A percentile compares a stretch with the other conserved stretches of the same genome.
These are phyloP conservation scores for Furcifer pardalis DNA, from an alignment of 2,797 vertebrate genomes.

Conservation along the genomic window DNA sequence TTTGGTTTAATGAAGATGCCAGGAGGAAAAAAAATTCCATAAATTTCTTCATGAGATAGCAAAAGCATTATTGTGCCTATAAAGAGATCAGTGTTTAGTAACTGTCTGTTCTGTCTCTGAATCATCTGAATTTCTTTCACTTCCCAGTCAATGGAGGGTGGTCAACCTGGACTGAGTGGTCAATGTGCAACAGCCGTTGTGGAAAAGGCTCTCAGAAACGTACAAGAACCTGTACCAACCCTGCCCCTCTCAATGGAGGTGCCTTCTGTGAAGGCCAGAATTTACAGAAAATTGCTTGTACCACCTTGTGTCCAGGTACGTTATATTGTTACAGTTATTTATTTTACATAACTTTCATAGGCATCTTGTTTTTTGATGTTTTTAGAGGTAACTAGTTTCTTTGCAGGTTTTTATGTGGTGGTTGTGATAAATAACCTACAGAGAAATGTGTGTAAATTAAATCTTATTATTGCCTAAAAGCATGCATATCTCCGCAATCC, in stretches of 20 bases:
- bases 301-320: slow-evolving; percentile 93
- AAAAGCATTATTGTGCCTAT: background rate
- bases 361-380: background rate
- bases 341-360: background rate
- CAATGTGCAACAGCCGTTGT: slow-evolving; percentile 93
- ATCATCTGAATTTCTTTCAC: background rate
- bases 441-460: slow-evolving; percentile 37
- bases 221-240: slow-evolving; percentile 96
- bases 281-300: slow-evolving; percentile 96
- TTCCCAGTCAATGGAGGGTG: slow-evolving; percentile 93
- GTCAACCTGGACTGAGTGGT: slow-evolving; percentile 99
- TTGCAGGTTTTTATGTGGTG: background rate
- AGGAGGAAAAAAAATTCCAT: background rate
- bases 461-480: slow-evolving; percentile 26
- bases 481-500: background rate
- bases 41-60: background rate
- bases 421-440: slow-evolving; percentile 23
- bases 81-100: background rate
- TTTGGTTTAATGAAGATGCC: background rate
- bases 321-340: slow-evolving; percentile 22
- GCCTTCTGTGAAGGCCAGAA: slow-evolving; percentile 94
- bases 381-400: background rate
- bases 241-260: slow-evolving; percentile 93
- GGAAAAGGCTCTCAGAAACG: slow-evolving; percentile 95
- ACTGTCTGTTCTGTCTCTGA: background rate